Conservation (phyloP, 2,113 vertebrate genomes). For the Passer montanus region DNA sequence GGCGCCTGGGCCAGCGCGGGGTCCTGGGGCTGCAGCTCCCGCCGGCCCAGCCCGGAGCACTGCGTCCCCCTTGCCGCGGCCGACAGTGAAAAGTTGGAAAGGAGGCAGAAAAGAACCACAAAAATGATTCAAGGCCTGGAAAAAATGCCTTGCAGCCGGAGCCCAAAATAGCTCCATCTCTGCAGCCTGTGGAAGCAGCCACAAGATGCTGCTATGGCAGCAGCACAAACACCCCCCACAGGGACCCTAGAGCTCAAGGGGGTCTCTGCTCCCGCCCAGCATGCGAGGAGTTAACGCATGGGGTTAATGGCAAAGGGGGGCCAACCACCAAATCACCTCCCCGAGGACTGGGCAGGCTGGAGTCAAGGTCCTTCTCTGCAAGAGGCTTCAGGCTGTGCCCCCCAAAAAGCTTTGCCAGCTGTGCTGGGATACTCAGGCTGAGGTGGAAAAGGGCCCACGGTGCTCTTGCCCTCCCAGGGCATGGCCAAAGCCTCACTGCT, state of each 20-base stretch:
- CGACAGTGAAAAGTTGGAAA: background rate
- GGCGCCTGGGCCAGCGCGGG: rapidly evolving
- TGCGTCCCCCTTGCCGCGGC: rapidly evolving
- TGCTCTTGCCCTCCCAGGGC: rapidly evolving
- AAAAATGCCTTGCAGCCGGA: conserved; percentile 50
- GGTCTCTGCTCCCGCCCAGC: rapidly evolving
- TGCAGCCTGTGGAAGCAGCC: background rate
- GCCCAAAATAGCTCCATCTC: conserved; percentile 53
- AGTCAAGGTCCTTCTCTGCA: background rate
- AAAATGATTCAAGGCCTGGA: conserved; percentile 66
- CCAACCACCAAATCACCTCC: background rate
- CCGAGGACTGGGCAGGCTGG: rapidly evolving
- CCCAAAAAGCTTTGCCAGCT: rapidly evolving
- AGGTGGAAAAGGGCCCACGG: rapidly evolving
- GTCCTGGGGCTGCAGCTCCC: background rate
- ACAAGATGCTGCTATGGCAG: background rate
- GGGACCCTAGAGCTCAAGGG: rapidly evolving
- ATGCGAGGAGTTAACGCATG: rapidly evolving
- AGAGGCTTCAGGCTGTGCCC: background rate
- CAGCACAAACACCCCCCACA: rapidly evolving
- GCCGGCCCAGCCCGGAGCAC: background rate
- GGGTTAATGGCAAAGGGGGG: background rate
- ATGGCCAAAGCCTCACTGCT: background rate
- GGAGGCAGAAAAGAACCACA: conserved; percentile 62
- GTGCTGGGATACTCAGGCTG: rapidly evolving